phyloP scores from a whole-genome alignment of 2,888 invertebrate genomes.

The Stenurella melanura region DNA sequence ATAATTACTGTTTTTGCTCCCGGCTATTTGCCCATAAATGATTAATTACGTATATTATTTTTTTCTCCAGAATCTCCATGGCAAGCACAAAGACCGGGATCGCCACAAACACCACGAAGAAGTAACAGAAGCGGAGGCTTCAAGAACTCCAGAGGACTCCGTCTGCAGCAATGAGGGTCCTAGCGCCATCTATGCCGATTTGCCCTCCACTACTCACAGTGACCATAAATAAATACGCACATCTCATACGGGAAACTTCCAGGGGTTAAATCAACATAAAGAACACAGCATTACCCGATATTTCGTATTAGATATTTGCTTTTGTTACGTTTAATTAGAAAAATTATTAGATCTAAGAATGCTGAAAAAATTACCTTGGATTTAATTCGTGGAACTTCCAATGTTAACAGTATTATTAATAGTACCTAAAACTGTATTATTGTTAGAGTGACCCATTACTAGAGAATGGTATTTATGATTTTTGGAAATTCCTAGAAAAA shows the following conservation, averaged over 20 bases:
- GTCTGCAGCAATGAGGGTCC: conserved; percentile 92
- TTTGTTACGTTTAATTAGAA: neutral
- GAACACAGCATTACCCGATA: neutral
- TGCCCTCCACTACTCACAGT: conserved; percentile 70
- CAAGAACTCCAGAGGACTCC: conserved; percentile 92
- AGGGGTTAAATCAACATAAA: neutral
- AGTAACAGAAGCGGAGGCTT: conserved; percentile 85
- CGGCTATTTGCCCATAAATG: too few species aligned
- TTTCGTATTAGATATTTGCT: neutral
- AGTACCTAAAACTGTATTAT: conserved; percentile 17
- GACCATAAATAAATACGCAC: conserved; percentile 26
- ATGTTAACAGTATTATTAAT: conserved; percentile 27
- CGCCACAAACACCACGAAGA: conserved; percentile 76
- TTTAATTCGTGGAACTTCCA: conserved; percentile 19
- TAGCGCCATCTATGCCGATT: conserved; percentile 79
- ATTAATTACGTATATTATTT: neutral
- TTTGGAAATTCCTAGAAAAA: conserved; percentile 13
- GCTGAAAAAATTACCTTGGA: neutral
- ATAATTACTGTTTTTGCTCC: too few species aligned
- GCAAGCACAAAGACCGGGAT: conserved; percentile 79
- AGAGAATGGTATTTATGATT: neutral
- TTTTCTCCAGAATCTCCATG: conserved; percentile 83
- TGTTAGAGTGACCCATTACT: conserved; percentile 11
- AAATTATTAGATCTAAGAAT: neutral
- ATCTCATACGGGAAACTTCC: conserved; percentile 1